Conservation (phyloP, 2,888 invertebrate genomes). For the Anthoptus insignis region DNA sequence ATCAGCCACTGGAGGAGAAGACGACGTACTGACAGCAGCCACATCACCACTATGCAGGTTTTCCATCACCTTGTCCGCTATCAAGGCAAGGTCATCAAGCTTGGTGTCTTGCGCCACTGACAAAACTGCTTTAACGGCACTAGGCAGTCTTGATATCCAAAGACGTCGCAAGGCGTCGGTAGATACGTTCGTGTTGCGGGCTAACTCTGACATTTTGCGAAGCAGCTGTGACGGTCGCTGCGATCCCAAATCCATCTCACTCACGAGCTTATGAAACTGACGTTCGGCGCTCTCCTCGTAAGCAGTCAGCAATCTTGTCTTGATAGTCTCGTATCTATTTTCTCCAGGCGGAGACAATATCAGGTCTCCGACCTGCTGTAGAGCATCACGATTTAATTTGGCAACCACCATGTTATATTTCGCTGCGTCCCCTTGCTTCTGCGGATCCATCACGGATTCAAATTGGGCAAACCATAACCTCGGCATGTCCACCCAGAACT, state of each 20-base stretch:
- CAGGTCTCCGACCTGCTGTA: neutral
- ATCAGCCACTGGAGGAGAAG: too few species aligned
- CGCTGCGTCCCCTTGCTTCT: slow-evolving; percentile 8
- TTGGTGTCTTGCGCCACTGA: neutral
- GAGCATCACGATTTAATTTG: too few species aligned
- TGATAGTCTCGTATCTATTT: neutral
- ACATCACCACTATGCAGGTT: too few species aligned
- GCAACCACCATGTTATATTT: too few species aligned
- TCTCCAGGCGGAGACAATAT: neutral
- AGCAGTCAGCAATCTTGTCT: neutral
- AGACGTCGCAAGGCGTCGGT: neutral
- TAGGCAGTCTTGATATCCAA: neutral
- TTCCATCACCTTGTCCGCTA: neutral
- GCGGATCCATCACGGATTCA: slow-evolving; percentile 7
- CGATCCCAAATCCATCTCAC: neutral
- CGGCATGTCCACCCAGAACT: slow-evolving; percentile 18
- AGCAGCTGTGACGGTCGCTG: neutral
- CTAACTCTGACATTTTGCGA: neutral
- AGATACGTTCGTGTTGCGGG: neutral
- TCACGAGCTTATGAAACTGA: neutral
- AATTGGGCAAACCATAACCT: slow-evolving; percentile 20
- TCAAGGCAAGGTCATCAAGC: neutral
- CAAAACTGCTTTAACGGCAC: neutral
- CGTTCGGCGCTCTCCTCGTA: neutral
- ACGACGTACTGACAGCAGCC: too few species aligned